Percentiles rank a stretch among this genome's conserved stretches.
Evolutionary conservation across 92 coral and sea anemone species (phyloP).

Genomic region (Bergia sp.): DNA sequence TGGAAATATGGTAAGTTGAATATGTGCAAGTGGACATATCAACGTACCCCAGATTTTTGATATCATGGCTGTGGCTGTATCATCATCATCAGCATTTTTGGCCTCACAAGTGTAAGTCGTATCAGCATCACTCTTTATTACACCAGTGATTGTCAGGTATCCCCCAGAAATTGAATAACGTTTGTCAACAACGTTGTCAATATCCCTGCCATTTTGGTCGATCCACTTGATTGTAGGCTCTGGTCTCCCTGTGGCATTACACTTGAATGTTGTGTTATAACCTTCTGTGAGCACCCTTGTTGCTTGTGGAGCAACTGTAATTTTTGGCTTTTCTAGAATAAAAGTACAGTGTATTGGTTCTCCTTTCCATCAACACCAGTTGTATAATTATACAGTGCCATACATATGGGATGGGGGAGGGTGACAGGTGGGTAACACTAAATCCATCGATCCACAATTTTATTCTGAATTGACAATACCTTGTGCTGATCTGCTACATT

Average conservation of each 20-base stretch:
- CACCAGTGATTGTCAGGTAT: slow-evolving; percentile 32
- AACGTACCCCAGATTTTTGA: slow-evolving; percentile 18
- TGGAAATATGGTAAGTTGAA: too few relatives aligned
- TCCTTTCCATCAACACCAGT: too few relatives aligned
- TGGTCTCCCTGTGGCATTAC: slow-evolving; percentile 42
- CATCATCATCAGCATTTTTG: background rate
- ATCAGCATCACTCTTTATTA: background rate
- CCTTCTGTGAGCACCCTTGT: slow-evolving; percentile 24
- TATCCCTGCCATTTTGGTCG: background rate
- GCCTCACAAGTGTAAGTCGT: slow-evolving; percentile 30
- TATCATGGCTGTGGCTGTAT: background rate
- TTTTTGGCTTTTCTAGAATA: slow-evolving; percentile 20
- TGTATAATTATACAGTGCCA: too few relatives aligned
- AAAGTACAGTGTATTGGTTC: background rate
- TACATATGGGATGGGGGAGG: too few relatives aligned
- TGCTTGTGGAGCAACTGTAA: slow-evolving; percentile 8
- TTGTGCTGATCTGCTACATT: too few relatives aligned
- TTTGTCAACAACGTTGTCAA: background rate
- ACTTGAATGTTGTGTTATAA: slow-evolving; percentile 40
- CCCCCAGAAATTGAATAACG: slow-evolving; percentile 30
- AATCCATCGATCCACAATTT: too few relatives aligned
- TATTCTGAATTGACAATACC: too few relatives aligned
- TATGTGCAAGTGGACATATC: background rate
- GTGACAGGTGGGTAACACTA: too few relatives aligned
- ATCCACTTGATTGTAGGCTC: slow-evolving; percentile 21